Conservation (phyloP, 2,113 vertebrate genomes). For the Manacus vitellinus region DNA sequence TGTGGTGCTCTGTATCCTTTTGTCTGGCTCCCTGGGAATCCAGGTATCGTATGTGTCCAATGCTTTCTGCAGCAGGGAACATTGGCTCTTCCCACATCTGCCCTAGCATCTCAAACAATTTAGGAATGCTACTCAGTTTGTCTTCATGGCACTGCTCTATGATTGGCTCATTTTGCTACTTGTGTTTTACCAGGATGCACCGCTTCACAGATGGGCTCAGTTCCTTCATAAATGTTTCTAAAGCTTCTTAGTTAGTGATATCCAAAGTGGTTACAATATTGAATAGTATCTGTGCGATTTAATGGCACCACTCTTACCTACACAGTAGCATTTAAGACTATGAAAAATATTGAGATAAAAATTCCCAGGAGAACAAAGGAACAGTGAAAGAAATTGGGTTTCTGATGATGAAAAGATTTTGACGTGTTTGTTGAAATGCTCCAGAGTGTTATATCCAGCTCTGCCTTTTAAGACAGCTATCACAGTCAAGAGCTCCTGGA, state of each 20-base stretch:
- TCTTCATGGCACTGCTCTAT: background rate
- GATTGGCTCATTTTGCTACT: background rate
- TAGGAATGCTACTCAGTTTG: background rate
- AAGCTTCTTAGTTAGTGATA: background rate
- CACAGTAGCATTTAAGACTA: background rate
- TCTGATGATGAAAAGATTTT: background rate
- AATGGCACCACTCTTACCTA: background rate
- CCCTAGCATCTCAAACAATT: background rate
- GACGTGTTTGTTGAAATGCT: background rate
- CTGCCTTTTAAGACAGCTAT: background rate
- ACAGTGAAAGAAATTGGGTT: background rate
- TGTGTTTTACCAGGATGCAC: background rate
- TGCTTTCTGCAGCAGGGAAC: background rate
- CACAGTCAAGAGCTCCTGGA: background rate
- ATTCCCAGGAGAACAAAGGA: background rate
- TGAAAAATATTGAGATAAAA: background rate
- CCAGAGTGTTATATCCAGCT: background rate
- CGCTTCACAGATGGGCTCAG: background rate
- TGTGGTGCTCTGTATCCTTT: slow-evolving; percentile 91
- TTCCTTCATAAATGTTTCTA: background rate
- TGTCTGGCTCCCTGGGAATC: background rate
- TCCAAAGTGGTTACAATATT: background rate
- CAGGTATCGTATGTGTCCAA: background rate
- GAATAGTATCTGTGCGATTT: background rate
- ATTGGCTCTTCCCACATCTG: background rate